Evolutionary conservation across 1,140 invertebrate species (phyloP), one percentile per base, ranked within the genome.

Genomic region (Bombus difficillimus): DNA sequence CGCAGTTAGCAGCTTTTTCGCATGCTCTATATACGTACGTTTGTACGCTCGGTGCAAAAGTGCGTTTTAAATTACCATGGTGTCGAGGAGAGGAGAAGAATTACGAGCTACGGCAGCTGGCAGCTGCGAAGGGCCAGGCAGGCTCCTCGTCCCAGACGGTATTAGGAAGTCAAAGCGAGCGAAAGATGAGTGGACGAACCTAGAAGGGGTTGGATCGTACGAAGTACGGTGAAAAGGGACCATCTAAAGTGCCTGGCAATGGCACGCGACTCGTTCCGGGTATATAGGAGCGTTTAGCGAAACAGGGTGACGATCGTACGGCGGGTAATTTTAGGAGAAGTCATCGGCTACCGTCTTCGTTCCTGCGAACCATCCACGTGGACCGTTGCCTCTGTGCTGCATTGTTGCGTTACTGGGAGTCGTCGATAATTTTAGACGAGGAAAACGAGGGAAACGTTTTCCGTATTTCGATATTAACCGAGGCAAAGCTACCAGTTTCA

Each of bases 381-480:
- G 85, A 87, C 68, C 81, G 75, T 74, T 75, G 5, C 47, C 47
- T 83, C 83, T 83, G 81, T 86, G 85, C 71, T 47, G 79, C 77
- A 82, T 75, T 88, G 32, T 87, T 80, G 89, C 89, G 92, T 93
- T 64, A 53, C 18, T 2, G 6, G 18, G 18, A 53, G 18, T 22
- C 41, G 53, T 69, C 62, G 85, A 89, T 93, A 93, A 92, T 90
- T 92, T 93, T 92, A 93, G 91, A 86, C n/a, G n/a, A 25, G 64
- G 22, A 85, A 89, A 85, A 81, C 64, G 43, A 32, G 81, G 69
- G 66, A 66, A 77, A 53, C 71, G 28, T 83, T 82, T 89, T 66
- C 82, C 80, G n/a, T 86, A 59, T 84, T 59, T 62, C 75, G 66
- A 71, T 43, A 57, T 62, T 37, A 22, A 3, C 25, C 34, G 39